Conservation (phyloP, 2,888 invertebrate species). For the Napeogenes inachia region DNA sequence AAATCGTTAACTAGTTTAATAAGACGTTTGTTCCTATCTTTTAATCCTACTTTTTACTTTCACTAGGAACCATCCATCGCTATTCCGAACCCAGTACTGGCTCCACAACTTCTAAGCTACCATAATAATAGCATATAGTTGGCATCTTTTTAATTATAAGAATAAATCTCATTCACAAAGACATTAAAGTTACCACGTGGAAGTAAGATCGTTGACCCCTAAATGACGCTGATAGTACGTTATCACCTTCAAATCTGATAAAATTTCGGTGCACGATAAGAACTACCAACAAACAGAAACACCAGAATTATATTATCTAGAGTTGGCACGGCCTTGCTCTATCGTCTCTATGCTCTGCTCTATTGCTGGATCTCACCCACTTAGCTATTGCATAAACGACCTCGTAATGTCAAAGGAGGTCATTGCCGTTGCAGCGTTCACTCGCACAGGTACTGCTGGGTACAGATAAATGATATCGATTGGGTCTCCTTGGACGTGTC, state of each 20-base stretch:
- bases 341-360: conserved; percentile 49
- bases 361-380: conserved; percentile 56
- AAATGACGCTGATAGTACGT: conserved; percentile 54
- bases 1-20: conserved; percentile 36
- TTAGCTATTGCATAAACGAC: conserved; percentile 70
- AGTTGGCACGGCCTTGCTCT: conserved; percentile 53
- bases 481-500: conserved; percentile 72
- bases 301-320: conserved; percentile 33
- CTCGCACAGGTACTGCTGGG: conserved; percentile 35
- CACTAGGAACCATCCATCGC: conserved; percentile 37
- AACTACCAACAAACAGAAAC: conserved; percentile 39
- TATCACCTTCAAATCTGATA: conserved; percentile 60
- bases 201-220: conserved; percentile 60
- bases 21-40: conserved; percentile 17
- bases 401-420: conserved; percentile 70
- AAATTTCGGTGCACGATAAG: conserved; percentile 54
- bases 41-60: conserved; percentile 46
- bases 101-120: not conserved
- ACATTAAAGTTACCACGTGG: conserved; percentile 56
- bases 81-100: not conserved
- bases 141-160: not conserved
- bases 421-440: conserved; percentile 62
- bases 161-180: conserved; percentile 10
- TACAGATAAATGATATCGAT: conserved; percentile 67
- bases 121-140: not conserved